Conservation (phyloP, 2,888 invertebrate species). For the Caprella mutica region DNA sequence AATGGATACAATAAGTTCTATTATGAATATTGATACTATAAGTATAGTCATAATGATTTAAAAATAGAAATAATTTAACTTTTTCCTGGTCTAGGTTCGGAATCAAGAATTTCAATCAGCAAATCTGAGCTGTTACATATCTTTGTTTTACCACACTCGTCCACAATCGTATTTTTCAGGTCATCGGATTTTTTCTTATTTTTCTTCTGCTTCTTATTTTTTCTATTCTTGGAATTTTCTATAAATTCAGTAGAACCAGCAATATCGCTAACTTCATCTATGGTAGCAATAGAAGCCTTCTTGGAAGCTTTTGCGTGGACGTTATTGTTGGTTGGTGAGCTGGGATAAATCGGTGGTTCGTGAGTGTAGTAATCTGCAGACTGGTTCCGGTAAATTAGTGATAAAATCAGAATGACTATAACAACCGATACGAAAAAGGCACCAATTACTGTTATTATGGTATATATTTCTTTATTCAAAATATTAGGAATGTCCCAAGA, state of each 20-base stretch:
- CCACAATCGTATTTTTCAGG: not conserved
- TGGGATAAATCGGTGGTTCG: no score
- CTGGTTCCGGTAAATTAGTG: constrained; percentile 55
- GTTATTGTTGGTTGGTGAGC: not conserved
- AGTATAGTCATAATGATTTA: no score
- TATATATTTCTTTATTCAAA: constrained; percentile 16
- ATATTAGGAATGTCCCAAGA: constrained; percentile 18
- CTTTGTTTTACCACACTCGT: not conserved
- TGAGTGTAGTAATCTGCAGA: constrained; percentile 67
- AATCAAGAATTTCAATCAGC: not conserved
- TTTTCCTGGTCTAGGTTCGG: constrained; percentile 1
- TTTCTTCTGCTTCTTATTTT: not conserved
- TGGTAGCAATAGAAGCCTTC: constrained; percentile 31
- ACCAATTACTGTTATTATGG: constrained; percentile 49
- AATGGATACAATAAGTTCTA: no score
- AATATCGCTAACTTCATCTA: constrained; percentile 28
- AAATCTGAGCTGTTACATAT: not conserved
- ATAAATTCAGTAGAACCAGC: constrained; percentile 19
- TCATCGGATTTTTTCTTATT: not conserved
- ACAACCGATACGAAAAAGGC: constrained; percentile 45
- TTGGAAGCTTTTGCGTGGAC: not conserved
- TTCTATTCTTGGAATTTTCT: not conserved
- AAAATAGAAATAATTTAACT: not conserved
- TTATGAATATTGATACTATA: not conserved
- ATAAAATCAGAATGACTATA: constrained; percentile 44